Conservation (phyloP, 2,888 invertebrate species). For the Orthonychiurus folsomi region DNA sequence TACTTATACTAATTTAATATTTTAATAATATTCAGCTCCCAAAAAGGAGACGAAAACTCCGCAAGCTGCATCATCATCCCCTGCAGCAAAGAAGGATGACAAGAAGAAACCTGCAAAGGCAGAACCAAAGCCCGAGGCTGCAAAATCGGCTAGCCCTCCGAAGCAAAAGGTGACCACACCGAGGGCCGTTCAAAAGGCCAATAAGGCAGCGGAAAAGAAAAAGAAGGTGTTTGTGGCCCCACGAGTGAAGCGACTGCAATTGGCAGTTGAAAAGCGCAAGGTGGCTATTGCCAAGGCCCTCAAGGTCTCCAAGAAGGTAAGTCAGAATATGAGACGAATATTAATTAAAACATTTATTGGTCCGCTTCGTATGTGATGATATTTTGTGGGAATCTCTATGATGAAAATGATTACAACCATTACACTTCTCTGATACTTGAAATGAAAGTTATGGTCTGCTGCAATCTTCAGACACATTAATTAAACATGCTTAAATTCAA, state of each 20-base stretch:
- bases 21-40: too few relatives aligned
- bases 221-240: slow-evolving; percentile 42
- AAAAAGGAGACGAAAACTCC: slow-evolving; percentile 47
- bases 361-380: slow-evolving; percentile 49
- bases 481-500: too few relatives aligned
- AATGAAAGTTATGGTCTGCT: slow-evolving; percentile 3
- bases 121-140: not conserved
- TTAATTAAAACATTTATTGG: not conserved
- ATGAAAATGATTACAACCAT: slow-evolving; percentile 40
- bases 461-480: not conserved
- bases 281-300: slow-evolving; percentile 63
- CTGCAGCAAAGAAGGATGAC: slow-evolving; percentile 44
- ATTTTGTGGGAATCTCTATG: slow-evolving; percentile 54
- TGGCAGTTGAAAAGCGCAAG: slow-evolving; percentile 40
- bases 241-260: slow-evolving; percentile 34
- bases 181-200: not conserved
- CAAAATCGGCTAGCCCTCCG: not conserved
- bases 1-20: too few relatives aligned
- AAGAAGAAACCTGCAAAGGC: slow-evolving; percentile 39
- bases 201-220: slow-evolving; percentile 47
- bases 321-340: slow-evolving; percentile 21
- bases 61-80: slow-evolving; percentile 43
- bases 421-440: slow-evolving; percentile 15
- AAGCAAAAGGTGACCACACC: not conserved
- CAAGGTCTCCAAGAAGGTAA: slow-evolving; percentile 75